A percentile compares a stretch with the other conserved stretches of the same genome.
These are phyloP conservation scores for Marcusenius ussheri DNA, from an alignment of 2,113 vertebrate species.

Conservation along the genomic window DNA sequence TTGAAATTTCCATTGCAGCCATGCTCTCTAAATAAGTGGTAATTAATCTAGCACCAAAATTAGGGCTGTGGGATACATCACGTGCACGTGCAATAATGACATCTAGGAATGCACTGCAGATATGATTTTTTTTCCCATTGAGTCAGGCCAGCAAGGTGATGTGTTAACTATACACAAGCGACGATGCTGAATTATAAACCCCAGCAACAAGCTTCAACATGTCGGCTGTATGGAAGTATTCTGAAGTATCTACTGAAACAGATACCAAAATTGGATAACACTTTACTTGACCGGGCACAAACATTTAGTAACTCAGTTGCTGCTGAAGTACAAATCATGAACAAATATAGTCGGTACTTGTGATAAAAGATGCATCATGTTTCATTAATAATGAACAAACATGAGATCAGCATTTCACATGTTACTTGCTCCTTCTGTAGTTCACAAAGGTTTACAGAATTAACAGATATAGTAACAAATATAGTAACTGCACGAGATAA, in stretches of 20 bases:
- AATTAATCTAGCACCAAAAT: neutral
- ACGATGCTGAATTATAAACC: neutral
- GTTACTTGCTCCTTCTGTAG: too few species aligned
- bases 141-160: neutral
- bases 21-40: neutral
- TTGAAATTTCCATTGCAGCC: neutral
- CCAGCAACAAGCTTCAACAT: neutral
- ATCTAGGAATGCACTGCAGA: neutral
- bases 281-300: neutral
- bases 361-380: too few species aligned
- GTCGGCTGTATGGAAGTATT: neutral
- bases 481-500: neutral
- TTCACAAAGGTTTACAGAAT: too few species aligned
- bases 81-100: neutral
- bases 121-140: neutral
- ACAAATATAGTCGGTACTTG: too few species aligned
- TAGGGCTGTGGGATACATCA: neutral
- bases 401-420: too few species aligned
- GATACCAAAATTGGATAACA: neutral
- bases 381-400: too few species aligned
- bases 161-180: neutral
- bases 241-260: neutral
- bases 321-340: too few species aligned
- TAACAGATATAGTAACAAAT: neutral
- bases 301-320: neutral